Evolutionary conservation across 1,140 invertebrate genomes (phyloP), one percentile per base, ranked within the genome.

Genomic region (Zaprionus vittiger): DNA sequence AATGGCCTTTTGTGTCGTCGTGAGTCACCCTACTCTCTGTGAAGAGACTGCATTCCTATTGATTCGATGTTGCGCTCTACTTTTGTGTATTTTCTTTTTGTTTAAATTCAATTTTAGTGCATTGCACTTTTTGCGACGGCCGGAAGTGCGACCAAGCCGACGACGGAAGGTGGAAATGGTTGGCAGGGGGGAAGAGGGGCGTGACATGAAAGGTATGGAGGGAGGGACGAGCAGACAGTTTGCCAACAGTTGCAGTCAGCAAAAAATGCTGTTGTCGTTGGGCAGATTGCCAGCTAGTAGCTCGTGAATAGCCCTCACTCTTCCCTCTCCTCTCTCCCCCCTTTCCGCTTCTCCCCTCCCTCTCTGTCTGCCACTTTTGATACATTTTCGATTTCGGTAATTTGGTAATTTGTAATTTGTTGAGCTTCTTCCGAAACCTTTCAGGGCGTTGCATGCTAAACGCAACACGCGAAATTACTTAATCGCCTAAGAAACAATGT

Each of bases 51-150:
- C 47, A 47, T 73, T 59, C 67, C 60, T 70, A 86, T 86, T 86
- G 83, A 86, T 86, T 86, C 81, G 54, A 75, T 84, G 72, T 59
- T 67, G 61, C 62, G 83, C 65, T 80, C 81, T 80, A 83, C 71
- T 81, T 87, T 60, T 31, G 34, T 70, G 54, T 71, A 67, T 65
- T 79, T 78, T 81, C 65, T 76, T 89, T 90, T 89, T 90, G 80
- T 79, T 84, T 80, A 81, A 90, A 90, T 90, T 90, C 86, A 89
- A 90, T 89, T 89, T 90, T 81, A 90, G 85, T 90, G 54, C 85
- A 90, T 90, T 89, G 85, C 85, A 89, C 85, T 89, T 90, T 89
- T 89, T 90, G 84, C 73, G 52, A 68, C 55, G 68, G 84, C 81
- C 85, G 85, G 85, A 90, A 85, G 85, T 90, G 47, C 61, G 60